phyloP scores from a whole-genome alignment of 1,140 invertebrate genomes.

The Drosophila kikkawai region DNA sequence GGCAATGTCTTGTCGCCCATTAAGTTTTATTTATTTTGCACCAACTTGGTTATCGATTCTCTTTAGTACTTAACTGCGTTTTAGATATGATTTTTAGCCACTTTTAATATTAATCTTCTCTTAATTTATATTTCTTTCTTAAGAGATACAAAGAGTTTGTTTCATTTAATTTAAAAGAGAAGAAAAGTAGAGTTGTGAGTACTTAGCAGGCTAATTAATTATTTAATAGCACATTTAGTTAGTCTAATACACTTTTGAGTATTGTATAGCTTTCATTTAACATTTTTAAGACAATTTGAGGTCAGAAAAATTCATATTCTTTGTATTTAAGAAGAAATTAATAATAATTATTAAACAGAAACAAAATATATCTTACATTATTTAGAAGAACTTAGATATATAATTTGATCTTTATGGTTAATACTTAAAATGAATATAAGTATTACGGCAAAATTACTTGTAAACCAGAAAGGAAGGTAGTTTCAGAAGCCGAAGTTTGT shows the following conservation, averaged over 20 bases:
- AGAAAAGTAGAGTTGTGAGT: too few relatives aligned
- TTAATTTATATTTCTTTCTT: neutral
- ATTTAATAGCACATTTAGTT: neutral
- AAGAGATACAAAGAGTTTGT: slow-evolving; percentile 1
- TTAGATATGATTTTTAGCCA: neutral
- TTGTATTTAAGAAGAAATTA: neutral
- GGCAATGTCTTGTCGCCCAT: slow-evolving; percentile 5
- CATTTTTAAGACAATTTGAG: neutral
- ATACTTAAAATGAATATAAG: too few relatives aligned
- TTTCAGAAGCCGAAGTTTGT: neutral
- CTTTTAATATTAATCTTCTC: neutral
- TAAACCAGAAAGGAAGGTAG: neutral
- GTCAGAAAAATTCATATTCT: neutral
- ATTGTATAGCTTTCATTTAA: neutral
- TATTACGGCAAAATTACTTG: neutral
- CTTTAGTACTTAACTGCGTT: slow-evolving; percentile 2
- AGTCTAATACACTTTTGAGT: too few relatives aligned
- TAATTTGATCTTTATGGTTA: too few relatives aligned
- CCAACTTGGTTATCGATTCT: slow-evolving; percentile 14
- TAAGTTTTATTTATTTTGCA: slow-evolving; percentile 5
- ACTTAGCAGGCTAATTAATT: neutral
- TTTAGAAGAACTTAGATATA: neutral
- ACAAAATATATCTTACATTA: neutral
- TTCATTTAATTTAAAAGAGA: slow-evolving; percentile 1
- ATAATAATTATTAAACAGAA: neutral